These are phyloP conservation scores for Tiliacea aurago DNA, from an alignment of 2,888 invertebrate species.

Conservation along the genomic window DNA sequence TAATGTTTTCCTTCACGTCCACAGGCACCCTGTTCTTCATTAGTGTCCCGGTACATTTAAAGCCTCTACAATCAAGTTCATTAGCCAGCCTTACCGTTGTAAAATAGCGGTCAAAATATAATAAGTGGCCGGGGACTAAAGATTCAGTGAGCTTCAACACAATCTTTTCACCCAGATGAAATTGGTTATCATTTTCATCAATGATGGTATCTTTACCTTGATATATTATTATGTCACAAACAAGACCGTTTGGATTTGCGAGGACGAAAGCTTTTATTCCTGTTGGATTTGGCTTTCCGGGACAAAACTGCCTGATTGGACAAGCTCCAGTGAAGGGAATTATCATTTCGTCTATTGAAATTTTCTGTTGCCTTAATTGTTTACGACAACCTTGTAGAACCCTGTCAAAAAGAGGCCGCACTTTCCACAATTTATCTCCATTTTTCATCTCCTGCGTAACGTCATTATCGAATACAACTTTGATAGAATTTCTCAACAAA, in stretches of 20 bases:
- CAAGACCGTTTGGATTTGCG: background rate
- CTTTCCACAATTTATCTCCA: too few relatives aligned
- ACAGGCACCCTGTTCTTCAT: too few relatives aligned
- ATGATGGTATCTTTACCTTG: background rate
- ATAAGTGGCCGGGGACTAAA: too few relatives aligned
- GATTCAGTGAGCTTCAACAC: background rate
- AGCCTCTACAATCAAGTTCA: too few relatives aligned
- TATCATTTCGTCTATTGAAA: background rate
- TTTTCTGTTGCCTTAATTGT: background rate
- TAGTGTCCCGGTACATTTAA: too few relatives aligned
- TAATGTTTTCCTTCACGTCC: too few relatives aligned
- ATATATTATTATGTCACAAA: slow-evolving; percentile 1
- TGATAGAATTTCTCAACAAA: background rate
- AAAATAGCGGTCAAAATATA: too few relatives aligned
- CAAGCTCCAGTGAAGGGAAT: background rate
- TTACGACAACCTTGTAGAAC: slow-evolving; percentile 7
- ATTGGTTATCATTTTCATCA: background rate
- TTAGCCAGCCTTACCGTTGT: too few relatives aligned
- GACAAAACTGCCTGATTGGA: background rate
- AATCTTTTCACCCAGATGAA: background rate
- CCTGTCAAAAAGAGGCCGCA: background rate
- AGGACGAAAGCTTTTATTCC: slow-evolving; percentile 1
- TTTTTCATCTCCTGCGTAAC: too few relatives aligned
- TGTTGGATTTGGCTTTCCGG: background rate
- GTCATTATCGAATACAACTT: too few relatives aligned